Evolutionary conservation across 2,888 invertebrate species (phyloP).

Genomic region (Aethes cnicana): DNA sequence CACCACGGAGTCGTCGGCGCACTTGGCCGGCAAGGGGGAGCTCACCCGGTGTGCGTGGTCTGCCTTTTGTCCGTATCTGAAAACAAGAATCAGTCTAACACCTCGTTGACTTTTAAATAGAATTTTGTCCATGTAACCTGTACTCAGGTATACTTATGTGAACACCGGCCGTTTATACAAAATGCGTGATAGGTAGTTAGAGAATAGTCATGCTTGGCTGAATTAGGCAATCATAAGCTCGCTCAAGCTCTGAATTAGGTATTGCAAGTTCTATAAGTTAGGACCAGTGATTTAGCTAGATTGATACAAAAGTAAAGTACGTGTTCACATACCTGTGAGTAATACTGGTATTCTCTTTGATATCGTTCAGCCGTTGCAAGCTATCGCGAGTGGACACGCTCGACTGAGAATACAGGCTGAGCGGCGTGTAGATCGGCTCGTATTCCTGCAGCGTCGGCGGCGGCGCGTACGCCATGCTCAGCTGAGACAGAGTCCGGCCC

Average conservation of each 20-base stretch:
- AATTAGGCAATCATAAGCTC: not conserved
- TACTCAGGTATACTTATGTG: too few relatives aligned
- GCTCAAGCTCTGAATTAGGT: too few relatives aligned
- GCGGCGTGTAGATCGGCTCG: conserved; percentile 75
- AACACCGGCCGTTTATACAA: too few relatives aligned
- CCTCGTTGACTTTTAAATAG: too few relatives aligned
- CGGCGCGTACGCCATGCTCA: conserved; percentile 83
- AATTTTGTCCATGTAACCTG: too few relatives aligned
- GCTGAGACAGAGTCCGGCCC: conserved; percentile 78
- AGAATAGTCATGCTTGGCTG: too few relatives aligned
- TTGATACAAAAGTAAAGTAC: too few relatives aligned
- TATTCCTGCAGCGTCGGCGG: conserved; percentile 82
- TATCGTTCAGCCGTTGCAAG: conserved; percentile 73
- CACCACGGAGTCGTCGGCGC: conserved; percentile 67
- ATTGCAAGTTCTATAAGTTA: too few relatives aligned
- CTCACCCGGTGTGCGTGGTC: conserved; percentile 76
- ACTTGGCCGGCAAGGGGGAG: conserved; percentile 74
- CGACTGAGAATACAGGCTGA: conserved; percentile 74
- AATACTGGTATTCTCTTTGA: conserved; percentile 65
- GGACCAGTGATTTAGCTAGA: too few relatives aligned
- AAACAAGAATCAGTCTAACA: too few relatives aligned
- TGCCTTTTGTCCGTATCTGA: conserved; percentile 70
- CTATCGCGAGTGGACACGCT: conserved; percentile 75
- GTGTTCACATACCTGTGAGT: conserved; percentile 71
- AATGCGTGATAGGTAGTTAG: too few relatives aligned